Conservation (phyloP, 2,113 vertebrate genomes). For the Accipiter virgatus region DNA sequence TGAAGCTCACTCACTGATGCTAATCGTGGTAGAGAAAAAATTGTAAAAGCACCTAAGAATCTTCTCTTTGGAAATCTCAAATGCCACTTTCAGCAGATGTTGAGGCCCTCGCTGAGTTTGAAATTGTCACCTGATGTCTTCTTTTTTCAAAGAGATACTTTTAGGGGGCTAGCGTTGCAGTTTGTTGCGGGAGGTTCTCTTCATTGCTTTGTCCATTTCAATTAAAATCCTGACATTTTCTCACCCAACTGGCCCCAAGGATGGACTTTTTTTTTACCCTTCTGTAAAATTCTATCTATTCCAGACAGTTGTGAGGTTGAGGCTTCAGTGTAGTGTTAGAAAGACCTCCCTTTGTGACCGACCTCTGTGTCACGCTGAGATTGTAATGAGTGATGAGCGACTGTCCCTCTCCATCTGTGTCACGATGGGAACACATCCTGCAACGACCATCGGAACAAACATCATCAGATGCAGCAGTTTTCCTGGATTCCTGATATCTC, state of each 20-base stretch:
- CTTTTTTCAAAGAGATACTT: neutral
- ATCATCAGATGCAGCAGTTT: neutral
- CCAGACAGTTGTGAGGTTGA: neutral
- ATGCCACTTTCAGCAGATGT: neutral
- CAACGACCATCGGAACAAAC: neutral
- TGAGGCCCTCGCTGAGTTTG: neutral
- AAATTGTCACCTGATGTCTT: neutral
- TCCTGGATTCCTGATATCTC: neutral
- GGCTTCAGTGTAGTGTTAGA: neutral
- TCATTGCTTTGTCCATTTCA: neutral
- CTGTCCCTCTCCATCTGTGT: neutral
- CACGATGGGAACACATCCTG: neutral
- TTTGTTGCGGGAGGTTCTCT: neutral
- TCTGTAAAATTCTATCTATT: neutral
- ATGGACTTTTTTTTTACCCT: neutral
- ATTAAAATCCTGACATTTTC: neutral
- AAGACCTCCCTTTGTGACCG: neutral
- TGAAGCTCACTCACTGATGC: neutral
- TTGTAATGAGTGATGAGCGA: neutral
- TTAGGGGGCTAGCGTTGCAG: neutral
- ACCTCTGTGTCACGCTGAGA: neutral
- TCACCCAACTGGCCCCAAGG: neutral
- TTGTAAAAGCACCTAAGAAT: no score
- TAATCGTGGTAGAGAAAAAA: neutral
- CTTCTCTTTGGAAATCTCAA: neutral